Evolutionary conservation across 2,797 vertebrate genomes (phyloP), one percentile per base, ranked within the genome.

Genomic region (Arnoldichthys spilopterus): DNA sequence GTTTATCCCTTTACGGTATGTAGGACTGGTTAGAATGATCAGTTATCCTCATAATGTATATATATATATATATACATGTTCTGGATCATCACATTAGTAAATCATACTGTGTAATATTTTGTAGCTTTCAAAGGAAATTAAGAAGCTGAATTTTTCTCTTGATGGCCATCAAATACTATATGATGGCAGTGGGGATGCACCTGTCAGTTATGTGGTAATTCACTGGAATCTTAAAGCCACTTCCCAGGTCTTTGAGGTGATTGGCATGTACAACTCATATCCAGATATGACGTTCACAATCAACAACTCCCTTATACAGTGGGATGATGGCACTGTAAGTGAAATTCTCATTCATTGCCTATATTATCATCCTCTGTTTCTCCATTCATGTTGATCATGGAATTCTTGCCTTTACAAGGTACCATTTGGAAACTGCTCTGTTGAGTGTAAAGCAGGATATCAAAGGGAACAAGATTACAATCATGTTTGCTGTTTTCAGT

Each of bases 1-100:
- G 75, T 95, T 32, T 87, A 93, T 20, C 95, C 96, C 2, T 90
- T 93, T 86, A 93, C 94, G 95, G 95, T 97, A 85, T 91, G 93
- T 70, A 37, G 58, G 30, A 43, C 59, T 20, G 6, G 40, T 68
- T 28, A 20, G 26, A 45, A 69, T 53, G n/a, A 6, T 1, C 5
- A 53, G 20, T 53, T 54, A 54, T 37, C 30, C 15, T 72, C 13
- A 16, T 59, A 2, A 24, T 40, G 95, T 97, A 85, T 9, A 5
- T 6, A 5, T 37, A 6, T 91, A 92, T 63, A 20, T 49, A 49
- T 49, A 2, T 28, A 12, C 0, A 30, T 61, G 28, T 7, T 40
- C 30, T 58, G 1, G 16, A 62, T 34, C 28, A 30, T 18, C 26
- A 8, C 3, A 30, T 30, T 15, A n/a, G 34, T 62, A 62, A 62